A percentile compares a stretch with the other conserved stretches of the same genome.
These are phyloP conservation scores for Troglohyphantes excavatus DNA, from an alignment of 2,888 invertebrate genomes.

Conservation along the genomic window DNA sequence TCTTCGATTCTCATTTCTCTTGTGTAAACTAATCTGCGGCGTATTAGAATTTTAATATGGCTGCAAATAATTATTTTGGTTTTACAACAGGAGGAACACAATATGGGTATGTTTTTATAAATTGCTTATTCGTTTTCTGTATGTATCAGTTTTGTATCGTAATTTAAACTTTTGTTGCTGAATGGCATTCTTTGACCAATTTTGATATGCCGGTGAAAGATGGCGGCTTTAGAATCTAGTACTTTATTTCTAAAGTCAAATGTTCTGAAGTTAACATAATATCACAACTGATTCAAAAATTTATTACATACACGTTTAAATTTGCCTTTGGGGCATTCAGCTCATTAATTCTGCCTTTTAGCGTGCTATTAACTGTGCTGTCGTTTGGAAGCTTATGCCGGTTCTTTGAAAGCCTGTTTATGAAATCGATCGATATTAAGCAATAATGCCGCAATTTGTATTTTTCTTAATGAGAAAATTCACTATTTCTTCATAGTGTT, in stretches of 20 bases:
- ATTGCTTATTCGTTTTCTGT: neutral
- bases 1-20: constrained; percentile 14
- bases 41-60: constrained; percentile 69
- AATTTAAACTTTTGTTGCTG: constrained; percentile 65
- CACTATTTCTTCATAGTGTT: too few species aligned
- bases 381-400: neutral
- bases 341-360: neutral
- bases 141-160: neutral
- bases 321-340: neutral
- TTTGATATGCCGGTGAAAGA: constrained; percentile 67
- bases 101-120: constrained; percentile 85
- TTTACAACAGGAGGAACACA: constrained; percentile 96
- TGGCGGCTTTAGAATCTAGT: constrained; percentile 57
- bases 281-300: neutral
- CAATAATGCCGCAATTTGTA: neutral
- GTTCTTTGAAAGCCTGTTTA: neutral
- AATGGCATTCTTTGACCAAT: constrained; percentile 10
- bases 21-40: constrained; percentile 54
- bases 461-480: too few species aligned
- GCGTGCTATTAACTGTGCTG: neutral
- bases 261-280: neutral
- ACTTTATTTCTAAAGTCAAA: neutral
- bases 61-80: constrained; percentile 94
- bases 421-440: constrained; percentile 5
- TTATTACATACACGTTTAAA: neutral